A percentile compares a stretch with the other conserved stretches of the same genome.
Conservation (phyloP, 2,113 vertebrate species). For the Diphyllodes magnificus region DNA sequence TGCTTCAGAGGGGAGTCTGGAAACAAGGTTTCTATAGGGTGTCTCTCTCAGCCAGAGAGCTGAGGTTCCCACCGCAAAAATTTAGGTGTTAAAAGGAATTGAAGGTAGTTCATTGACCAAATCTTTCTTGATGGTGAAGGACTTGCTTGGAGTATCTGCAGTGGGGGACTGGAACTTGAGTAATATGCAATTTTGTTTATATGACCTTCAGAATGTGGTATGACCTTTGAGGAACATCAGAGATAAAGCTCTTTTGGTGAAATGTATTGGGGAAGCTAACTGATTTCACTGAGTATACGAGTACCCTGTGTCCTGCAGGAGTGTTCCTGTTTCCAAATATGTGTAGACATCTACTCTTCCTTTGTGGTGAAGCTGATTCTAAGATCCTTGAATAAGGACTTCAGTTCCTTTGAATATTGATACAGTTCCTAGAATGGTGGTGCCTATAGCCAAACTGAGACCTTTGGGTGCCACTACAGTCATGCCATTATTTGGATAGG, state of each 20-base stretch:
- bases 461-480: not conserved
- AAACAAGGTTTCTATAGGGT: not conserved
- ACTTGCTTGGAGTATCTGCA: not conserved
- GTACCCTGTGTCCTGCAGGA: not conserved
- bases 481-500: not conserved
- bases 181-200: not conserved
- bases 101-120: not conserved
- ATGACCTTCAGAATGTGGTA: not conserved
- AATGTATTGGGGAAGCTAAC: not conserved
- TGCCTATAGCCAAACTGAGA: not conserved
- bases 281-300: rapidly evolving
- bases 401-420: not conserved
- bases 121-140: not conserved
- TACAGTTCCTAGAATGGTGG: not conserved
- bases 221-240: not conserved
- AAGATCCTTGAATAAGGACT: not conserved
- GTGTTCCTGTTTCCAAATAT: not conserved
- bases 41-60: not conserved
- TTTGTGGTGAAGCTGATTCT: not conserved
- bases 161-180: not conserved
- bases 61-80: not conserved
- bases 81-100: not conserved
- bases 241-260: not conserved
- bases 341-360: not conserved
- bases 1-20: not conserved